Percentiles rank a stretch among this genome's conserved stretches.
Conservation (phyloP, 2,113 vertebrate genomes). For the Hemiscyllium ocellatum region DNA sequence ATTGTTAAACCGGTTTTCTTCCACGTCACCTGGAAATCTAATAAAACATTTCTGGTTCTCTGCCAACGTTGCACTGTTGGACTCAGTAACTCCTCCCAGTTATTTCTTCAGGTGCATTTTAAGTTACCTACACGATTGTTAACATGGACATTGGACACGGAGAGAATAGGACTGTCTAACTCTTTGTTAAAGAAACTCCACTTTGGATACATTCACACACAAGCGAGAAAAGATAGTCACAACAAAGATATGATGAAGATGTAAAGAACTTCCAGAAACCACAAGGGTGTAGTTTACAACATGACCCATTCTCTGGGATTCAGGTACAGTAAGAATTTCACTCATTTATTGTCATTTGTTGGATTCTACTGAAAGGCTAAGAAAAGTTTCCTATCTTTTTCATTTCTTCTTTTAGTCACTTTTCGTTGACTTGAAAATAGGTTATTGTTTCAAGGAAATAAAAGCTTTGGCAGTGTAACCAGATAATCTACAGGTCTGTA, state of each 20-base stretch:
- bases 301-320: neutral
- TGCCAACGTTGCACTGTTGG: neutral
- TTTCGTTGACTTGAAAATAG: neutral
- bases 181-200: neutral
- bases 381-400: neutral
- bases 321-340: constrained; percentile 11
- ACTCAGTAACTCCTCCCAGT: constrained; percentile 1
- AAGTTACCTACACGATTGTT: neutral
- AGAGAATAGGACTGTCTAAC: neutral
- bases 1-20: neutral
- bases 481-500: neutral
- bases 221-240: neutral
- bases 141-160: neutral
- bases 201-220: constrained; percentile 21
- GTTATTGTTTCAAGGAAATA: neutral
- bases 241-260: neutral
- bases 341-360: neutral
- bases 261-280: neutral
- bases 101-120: neutral
- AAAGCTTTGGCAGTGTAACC: neutral
- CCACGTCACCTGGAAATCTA: neutral
- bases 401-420: neutral
- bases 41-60: neutral
- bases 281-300: neutral
- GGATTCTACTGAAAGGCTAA: neutral